Base-by-base conservation (phyloP, 2,797 vertebrate species). In the Anas bahamensis region DNA sequence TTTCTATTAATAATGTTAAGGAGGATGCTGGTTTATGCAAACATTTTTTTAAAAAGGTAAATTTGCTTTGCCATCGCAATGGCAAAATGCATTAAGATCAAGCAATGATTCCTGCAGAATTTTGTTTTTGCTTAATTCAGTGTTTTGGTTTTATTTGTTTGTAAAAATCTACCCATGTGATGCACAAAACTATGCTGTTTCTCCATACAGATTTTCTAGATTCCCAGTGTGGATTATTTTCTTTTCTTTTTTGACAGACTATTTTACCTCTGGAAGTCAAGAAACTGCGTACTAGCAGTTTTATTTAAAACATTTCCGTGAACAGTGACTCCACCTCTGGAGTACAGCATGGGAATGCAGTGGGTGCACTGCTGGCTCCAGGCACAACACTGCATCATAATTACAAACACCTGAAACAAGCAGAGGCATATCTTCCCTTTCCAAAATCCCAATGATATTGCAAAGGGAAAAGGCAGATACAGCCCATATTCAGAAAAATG, bases 261-360 rank as follows among this genome's bases (percentile, higher is more conserved):
- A 23, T 70, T 73, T 93, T 13, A 26, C 46, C 35, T 66, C 35
- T 70, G 64, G 68, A 73, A 88, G 31, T 44, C 24, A 57, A 42
- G 33, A 53, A 71, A 26, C 10, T 21, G 71, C 41, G 64, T 35
- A 5, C 35, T 31, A 60, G 82, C 79, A 55, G 9, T 4, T 39
- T 37, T 4, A 19, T 24, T 33, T 66, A 33, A 64, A 80, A 17
- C 29, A 13, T 12, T 35, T 6, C 55, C 0, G 0, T 14, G 71
- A 35, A 35, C 66, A 70, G n/a, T 18, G n/a, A 31, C 80, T 86
- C 63, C 59, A 4, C 46, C 68, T 72, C 73, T 65, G 37, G 56
- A 77, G 80, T 23, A 52, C 70, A 83, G 82, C 80, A 83, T 83
- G 74, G 93, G 93, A 94, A 96, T 73, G 74, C 63, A 82, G 94